A percentile compares a stretch with the other conserved stretches of the same genome.
phyloP scores from a whole-genome alignment of 2,888 invertebrate genomes.

The Eucriotettix oculatus region DNA sequence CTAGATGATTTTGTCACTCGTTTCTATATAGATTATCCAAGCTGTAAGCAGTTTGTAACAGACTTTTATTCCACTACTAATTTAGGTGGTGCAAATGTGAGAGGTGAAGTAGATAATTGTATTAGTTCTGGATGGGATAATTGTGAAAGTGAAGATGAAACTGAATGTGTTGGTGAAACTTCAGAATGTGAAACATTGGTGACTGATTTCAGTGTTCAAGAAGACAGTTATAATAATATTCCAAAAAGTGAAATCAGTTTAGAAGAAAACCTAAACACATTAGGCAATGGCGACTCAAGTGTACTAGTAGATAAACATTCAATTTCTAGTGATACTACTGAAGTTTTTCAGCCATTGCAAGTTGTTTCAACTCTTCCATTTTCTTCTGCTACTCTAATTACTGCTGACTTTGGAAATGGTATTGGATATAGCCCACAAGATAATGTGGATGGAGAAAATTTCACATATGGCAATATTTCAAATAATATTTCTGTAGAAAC shows the following conservation, averaged over 20 bases:
- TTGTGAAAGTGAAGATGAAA: slow-evolving; percentile 9
- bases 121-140: slow-evolving; percentile 6
- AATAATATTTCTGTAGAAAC: not conserved
- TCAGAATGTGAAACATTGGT: slow-evolving; percentile 11
- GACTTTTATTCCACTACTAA: slow-evolving; percentile 25
- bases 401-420: not conserved
- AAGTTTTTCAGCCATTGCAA: not conserved
- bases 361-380: not conserved
- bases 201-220: not conserved
- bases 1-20: slow-evolving; percentile 50
- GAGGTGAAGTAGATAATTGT: slow-evolving; percentile 11
- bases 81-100: slow-evolving; percentile 6
- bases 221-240: not conserved
- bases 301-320: not conserved
- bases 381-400: not conserved
- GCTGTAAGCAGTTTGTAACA: slow-evolving; percentile 43
- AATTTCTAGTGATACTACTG: not conserved
- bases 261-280: not conserved
- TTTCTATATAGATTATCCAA: slow-evolving; percentile 53
- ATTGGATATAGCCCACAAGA: not conserved
- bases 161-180: slow-evolving; percentile 10
- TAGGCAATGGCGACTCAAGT: not conserved
- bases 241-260: not conserved
- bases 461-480: not conserved
- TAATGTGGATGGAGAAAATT: not conserved